Evolutionary conservation across 92 coral and sea anemone genomes (phyloP), one percentile per base, ranked within the genome.

Genomic region (Epizoanthus stellaris): DNA sequence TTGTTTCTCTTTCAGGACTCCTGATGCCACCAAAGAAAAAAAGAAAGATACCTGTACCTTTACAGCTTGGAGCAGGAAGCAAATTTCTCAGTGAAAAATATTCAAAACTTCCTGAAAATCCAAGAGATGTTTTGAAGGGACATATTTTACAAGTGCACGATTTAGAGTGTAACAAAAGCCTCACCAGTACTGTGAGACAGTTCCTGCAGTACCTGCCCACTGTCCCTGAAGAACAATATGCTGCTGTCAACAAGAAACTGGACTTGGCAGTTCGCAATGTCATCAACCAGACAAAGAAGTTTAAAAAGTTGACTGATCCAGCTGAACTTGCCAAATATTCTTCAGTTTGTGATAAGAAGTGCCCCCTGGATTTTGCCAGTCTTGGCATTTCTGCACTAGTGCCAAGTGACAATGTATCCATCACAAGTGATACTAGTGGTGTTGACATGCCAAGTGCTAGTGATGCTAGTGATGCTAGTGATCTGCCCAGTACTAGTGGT

Each of bases 381-480:
- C 67, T 62, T 16, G 67, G 36, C 67, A 62, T 62, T 63, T 63
- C 67, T 63, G 67, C 38, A 61, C 67, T 61, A 61, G 66, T 61
- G 66, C 66, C 66, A 61, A 11, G 66, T 61, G 66, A 61, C 21
- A 61, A 61, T 61, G 66, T 61, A 17, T 61, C 66, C 67, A 61
- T n/a, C 34, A 61, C 34, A 61, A 61, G 67, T 61, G 67, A 61
- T 23, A 63, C 67, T 20, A 23, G 25, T 23, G 25, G 25, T 23
- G 25, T 23, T 23, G 67, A 63, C 1, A 1, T 20, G 38, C 67
- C 67, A 20, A 63, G 68, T 63, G 21, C 68, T 11, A 63, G 34
- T 63, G 6, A 42, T 43, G 49, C 5, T 43, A 42, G 45, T 42
- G 34, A 1, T 65, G 70, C 49, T 43, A 19, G 25, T 61, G 67